Conservation (phyloP, 2,888 invertebrate species). For the Agrochola macilenta region DNA sequence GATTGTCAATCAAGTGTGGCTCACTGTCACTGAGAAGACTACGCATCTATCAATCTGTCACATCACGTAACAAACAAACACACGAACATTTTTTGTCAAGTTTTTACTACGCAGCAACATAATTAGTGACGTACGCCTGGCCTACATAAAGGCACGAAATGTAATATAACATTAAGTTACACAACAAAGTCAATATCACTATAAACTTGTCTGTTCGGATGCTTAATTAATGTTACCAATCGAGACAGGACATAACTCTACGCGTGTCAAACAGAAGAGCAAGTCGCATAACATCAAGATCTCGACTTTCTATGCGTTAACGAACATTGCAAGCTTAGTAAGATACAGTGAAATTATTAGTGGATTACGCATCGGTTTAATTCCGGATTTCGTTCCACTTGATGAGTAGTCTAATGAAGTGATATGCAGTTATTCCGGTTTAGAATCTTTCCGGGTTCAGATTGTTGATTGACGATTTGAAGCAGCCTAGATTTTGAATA, state of each 20-base stretch:
- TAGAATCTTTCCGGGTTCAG: constrained; percentile 18
- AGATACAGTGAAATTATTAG: constrained; percentile 5
- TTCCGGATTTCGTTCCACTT: constrained; percentile 31
- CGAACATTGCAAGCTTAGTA: constrained; percentile 11
- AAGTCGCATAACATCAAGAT: constrained; percentile 67
- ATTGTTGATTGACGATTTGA: background rate
- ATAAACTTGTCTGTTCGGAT: constrained; percentile 48
- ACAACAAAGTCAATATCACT: constrained; percentile 60
- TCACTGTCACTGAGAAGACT: constrained; percentile 21
- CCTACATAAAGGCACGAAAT: constrained; percentile 44
- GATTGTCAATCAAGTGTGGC: constrained; percentile 21
- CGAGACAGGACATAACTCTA: constrained; percentile 63
- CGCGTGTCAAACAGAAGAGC: constrained; percentile 57
- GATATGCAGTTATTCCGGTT: constrained; percentile 32
- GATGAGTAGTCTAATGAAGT: constrained; percentile 22
- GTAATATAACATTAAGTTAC: constrained; percentile 52
- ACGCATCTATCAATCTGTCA: constrained; percentile 41
- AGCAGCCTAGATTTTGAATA: constrained; percentile 28
- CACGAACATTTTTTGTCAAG: constrained; percentile 26
- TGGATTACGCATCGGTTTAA: constrained; percentile 40
- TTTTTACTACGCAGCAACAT: constrained; percentile 6
- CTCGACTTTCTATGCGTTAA: constrained; percentile 67
- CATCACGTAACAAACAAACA: constrained; percentile 45
- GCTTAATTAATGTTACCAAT: constrained; percentile 61
- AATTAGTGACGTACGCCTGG: constrained; percentile 26